These are phyloP conservation scores for Lepus oiostolus DNA, from an alignment of 2,797 vertebrate genomes.

Conservation along the genomic window DNA sequence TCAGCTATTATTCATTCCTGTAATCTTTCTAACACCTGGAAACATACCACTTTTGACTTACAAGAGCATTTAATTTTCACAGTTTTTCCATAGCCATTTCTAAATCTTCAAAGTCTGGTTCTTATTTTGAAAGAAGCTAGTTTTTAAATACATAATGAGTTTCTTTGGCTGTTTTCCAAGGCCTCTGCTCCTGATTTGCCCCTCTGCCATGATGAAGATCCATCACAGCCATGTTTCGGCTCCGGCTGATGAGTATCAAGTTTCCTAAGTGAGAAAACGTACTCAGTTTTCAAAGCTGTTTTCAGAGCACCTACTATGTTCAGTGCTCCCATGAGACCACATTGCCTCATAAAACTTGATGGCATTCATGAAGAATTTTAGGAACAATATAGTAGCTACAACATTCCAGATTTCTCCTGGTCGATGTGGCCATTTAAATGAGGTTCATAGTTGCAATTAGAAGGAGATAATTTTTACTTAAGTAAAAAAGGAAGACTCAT, in stretches of 20 bases:
- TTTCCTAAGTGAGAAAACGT: background rate
- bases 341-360: background rate
- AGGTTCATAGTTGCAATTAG: background rate
- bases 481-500: background rate
- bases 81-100: background rate
- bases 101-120: constrained; percentile 48
- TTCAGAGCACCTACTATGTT: background rate
- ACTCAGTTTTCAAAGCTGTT: background rate
- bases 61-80: background rate
- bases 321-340: background rate
- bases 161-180: constrained; percentile 8
- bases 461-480: constrained; percentile 18
- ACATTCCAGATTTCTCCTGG: background rate
- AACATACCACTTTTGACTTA: constrained; percentile 48
- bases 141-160: constrained; percentile 30
- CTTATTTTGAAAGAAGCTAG: constrained; percentile 56
- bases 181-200: constrained; percentile 37
- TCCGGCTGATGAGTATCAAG: background rate
- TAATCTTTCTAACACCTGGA: constrained; percentile 52
- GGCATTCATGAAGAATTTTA: background rate
- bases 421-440: constrained; percentile 23
- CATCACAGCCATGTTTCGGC: background rate
- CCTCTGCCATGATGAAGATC: background rate
- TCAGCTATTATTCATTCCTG: background rate
- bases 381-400: background rate